Evolutionary conservation across 2,888 invertebrate species (phyloP).

Genomic region (Platyscelio sp.): DNA sequence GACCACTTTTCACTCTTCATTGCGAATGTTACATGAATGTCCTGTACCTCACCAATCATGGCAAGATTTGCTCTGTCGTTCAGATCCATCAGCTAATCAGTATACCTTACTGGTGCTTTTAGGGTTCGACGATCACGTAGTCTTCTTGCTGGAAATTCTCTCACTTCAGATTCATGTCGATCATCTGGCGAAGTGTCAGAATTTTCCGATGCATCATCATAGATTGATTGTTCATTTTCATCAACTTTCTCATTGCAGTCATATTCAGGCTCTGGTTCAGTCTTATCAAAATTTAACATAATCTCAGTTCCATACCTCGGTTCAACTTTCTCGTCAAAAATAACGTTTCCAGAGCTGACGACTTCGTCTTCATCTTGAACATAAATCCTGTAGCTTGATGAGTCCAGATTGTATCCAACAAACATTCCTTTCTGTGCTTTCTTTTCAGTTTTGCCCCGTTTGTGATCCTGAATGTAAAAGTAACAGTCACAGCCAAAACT

Average conservation of each 20-base stretch:
- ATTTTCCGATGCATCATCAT: too few species aligned
- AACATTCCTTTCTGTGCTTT: too few species aligned
- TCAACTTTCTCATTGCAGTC: neutral
- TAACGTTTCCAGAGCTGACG: too few species aligned
- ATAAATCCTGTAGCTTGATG: conserved; percentile 48
- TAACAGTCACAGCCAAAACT: too few species aligned
- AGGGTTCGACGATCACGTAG: neutral
- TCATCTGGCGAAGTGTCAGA: too few species aligned
- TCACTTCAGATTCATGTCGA: too few species aligned
- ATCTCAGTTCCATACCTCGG: neutral
- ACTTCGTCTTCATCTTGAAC: too few species aligned
- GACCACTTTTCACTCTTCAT: neutral
- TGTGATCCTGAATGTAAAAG: too few species aligned
- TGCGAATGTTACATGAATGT: neutral
- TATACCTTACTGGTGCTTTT: neutral
- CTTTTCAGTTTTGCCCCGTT: too few species aligned
- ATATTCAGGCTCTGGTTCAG: neutral
- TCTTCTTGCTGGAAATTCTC: neutral
- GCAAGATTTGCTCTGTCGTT: neutral
- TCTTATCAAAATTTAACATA: too few species aligned
- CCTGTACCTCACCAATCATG: neutral
- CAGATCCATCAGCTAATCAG: neutral
- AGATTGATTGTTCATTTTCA: neutral
- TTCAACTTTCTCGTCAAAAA: neutral
- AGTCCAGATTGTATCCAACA: too few species aligned